Percentiles rank a stretch among this genome's conserved stretches.
These are phyloP conservation scores for Drosophila arawakana DNA, from an alignment of 1,140 invertebrate genomes.

Conservation along the genomic window DNA sequence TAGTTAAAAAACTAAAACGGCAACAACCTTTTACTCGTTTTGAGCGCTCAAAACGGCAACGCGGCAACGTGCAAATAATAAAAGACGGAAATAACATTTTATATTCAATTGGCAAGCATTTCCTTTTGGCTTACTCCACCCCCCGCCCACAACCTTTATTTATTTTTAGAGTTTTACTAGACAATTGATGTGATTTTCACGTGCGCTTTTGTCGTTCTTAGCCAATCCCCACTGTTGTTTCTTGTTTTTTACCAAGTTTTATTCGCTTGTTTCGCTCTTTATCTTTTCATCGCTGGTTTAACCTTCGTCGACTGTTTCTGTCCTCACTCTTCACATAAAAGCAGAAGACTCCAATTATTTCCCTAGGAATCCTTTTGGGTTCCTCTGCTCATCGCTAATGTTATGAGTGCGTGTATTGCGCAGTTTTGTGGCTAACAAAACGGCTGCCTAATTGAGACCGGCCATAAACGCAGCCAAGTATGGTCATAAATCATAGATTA, in stretches of 20 bases:
- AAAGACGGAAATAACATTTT: conserved; percentile 81
- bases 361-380: conserved; percentile 25
- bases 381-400: conserved; percentile 64
- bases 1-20: conserved; percentile 54
- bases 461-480: conserved; percentile 59
- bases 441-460: conserved; percentile 75
- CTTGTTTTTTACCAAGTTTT: background rate
- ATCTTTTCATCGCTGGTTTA: conserved; percentile 76
- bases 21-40: background rate
- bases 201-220: conserved; percentile 67
- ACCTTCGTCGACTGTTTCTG: conserved; percentile 49
- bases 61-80: conserved; percentile 72
- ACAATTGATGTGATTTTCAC: conserved; percentile 84
- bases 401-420: conserved; percentile 66
- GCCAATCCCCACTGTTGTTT: background rate
- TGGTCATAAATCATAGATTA: conserved; percentile 76
- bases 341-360: conserved; percentile 43
- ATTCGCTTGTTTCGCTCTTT: conserved; percentile 30
- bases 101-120: conserved; percentile 74
- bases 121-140: background rate
- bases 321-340: conserved; percentile 25
- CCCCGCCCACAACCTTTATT: conserved; percentile 5
- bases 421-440: conserved; percentile 73
- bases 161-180: conserved; percentile 61
- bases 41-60: conserved; percentile 38